Base-by-base conservation (phyloP, 2,113 vertebrate species). In the Glaucomys volans region DNA sequence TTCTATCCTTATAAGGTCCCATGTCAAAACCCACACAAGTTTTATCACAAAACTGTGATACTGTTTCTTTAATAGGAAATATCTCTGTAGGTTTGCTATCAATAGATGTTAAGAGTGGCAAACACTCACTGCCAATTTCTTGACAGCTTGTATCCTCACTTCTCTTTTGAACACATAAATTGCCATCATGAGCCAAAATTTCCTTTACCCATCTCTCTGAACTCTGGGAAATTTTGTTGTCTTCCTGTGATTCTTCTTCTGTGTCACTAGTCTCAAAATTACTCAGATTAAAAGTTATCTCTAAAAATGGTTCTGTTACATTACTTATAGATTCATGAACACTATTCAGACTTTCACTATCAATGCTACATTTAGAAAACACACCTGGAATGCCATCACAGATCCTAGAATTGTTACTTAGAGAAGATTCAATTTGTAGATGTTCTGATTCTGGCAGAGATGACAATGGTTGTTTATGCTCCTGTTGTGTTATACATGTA, bases 271-370 rank as follows among this genome's bases (percentile, higher is more conserved):
- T 98, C 97, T 99, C 98, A 97, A 99, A 98, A 96, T 95, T 87
- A 28, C 95, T 98, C 6, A 99, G 90, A 96, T 98, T 98, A 90
- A 99, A 99, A 91, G 95, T 98, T 57, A 99, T 90, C n/a, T 98
- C 97, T 97, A 97, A 89, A 71, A 98, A 62, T 6, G 95, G 71
- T 28, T 98, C 95, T 35, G 59, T 87, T 66, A 52, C n/a, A 59
- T 40, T 35, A 17, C 1, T 67, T 59, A 75, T 24, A 24, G 97
- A n/a, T 30, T 52, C 75, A 42, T 1, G 2, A 83, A 42, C 4
- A 9, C 0, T 8, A 59, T 30, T 47, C 11, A 95, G 82, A 18
- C 44, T 74, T 88, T 97, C 91, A 84, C 40, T 14, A 4, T 52
- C 72, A 86, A 18, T n/a, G 66, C 37, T n/a, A 24, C 69, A 80